Conservation (phyloP, 1,140 invertebrate genomes). For the Zeugodacus cucurbitae region DNA sequence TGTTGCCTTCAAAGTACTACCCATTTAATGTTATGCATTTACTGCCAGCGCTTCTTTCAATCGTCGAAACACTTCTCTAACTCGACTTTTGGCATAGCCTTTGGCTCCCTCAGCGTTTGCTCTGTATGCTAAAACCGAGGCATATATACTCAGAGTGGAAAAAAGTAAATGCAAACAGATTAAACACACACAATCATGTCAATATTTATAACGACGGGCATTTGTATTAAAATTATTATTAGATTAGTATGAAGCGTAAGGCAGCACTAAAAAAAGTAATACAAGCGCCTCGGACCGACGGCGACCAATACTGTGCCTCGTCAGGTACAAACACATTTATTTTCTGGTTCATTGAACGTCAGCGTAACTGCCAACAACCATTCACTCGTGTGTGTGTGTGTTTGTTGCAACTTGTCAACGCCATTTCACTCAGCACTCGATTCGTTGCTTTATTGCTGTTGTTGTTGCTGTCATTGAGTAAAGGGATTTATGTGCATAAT, state of each 20-base stretch:
- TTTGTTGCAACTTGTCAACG: neutral
- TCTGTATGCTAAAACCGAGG: too few relatives aligned
- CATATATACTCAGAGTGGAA: too few relatives aligned
- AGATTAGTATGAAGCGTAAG: neutral
- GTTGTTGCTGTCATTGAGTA: constrained; percentile 14
- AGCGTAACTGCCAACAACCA: neutral
- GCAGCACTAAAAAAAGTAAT: neutral
- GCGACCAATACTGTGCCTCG: neutral
- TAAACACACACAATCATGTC: too few relatives aligned
- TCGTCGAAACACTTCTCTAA: too few relatives aligned
- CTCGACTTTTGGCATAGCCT: too few relatives aligned
- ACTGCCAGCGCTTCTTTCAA: too few relatives aligned
- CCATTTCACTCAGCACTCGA: neutral
- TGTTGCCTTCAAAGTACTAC: too few relatives aligned
- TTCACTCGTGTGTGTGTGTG: neutral
- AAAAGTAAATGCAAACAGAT: too few relatives aligned
- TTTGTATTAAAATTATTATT: neutral
- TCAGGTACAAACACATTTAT: neutral
- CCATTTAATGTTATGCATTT: too few relatives aligned
- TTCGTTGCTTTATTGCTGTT: neutral
- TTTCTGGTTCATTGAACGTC: neutral
- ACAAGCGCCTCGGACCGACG: neutral
- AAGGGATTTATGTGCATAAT: constrained; percentile 37
- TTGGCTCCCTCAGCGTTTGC: too few relatives aligned
- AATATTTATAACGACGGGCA: neutral